Conservation (phyloP, 64 coral and sea anemone genomes). For the Dendronephthya gigantea region DNA sequence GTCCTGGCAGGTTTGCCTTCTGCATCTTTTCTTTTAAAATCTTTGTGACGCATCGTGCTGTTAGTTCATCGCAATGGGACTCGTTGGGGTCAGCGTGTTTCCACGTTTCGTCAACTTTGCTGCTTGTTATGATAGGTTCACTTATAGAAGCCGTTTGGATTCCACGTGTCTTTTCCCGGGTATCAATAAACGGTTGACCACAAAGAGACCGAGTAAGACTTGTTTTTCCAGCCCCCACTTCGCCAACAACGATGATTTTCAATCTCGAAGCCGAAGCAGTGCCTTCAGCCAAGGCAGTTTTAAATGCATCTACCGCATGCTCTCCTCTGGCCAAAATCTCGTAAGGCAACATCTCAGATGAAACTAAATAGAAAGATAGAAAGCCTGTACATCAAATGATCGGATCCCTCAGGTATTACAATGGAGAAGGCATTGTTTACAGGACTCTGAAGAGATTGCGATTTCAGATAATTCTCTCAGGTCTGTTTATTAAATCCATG, state of each 20-base stretch:
- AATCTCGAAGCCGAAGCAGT: slow-evolving; percentile 37
- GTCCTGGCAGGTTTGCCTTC: not conserved
- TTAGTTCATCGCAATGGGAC: slow-evolving; percentile 51
- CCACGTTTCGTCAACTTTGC: slow-evolving; percentile 47
- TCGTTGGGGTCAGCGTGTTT: slow-evolving; percentile 36
- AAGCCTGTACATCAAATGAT: too few relatives aligned
- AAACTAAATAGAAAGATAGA: not conserved
- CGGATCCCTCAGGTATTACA: too few relatives aligned
- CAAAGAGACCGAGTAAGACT: slow-evolving; percentile 41
- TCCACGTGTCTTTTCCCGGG: slow-evolving; percentile 53
- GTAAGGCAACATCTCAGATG: slow-evolving; percentile 34
- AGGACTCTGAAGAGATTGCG: too few relatives aligned
- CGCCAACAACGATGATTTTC: slow-evolving; percentile 50
- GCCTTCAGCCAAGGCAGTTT: slow-evolving; percentile 35
- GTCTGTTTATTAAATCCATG: too few relatives aligned
- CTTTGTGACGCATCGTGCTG: slow-evolving; percentile 33
- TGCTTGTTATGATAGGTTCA: slow-evolving; percentile 46
- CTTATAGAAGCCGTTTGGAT: slow-evolving; percentile 16
- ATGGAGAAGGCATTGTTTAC: too few relatives aligned
- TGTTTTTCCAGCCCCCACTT: slow-evolving; percentile 58
- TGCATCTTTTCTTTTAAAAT: not conserved
- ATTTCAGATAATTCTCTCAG: too few relatives aligned
- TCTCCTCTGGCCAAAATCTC: slow-evolving; percentile 66
- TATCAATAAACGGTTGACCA: slow-evolving; percentile 41
- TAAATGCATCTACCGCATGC: slow-evolving; percentile 40